Evolutionary conservation across 2,888 invertebrate genomes (phyloP), one percentile per base, ranked within the genome.

Genomic region (Drosophila paracracens): DNA sequence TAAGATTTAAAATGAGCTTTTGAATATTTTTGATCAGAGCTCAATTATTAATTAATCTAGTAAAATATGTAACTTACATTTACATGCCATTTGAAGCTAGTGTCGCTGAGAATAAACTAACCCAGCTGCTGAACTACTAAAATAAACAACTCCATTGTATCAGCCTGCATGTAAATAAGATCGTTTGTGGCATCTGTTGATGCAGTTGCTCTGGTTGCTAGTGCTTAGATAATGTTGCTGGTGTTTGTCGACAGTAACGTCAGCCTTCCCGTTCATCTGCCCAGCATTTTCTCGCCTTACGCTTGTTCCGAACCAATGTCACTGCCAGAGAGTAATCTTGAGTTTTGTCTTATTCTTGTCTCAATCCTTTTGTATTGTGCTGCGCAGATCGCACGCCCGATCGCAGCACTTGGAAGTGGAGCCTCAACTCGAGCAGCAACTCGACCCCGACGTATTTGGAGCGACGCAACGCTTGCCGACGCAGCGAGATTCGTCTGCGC

Each of bases 381-480:
- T 83, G 8, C 78, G 1, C 38, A 93, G 93, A 93, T 86, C 93
- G 93, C 57, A 92, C 93, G 8, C 91, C 92, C 10, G 93, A 93
- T 68, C 93, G 93, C 64, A 93, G 91, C 73, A 92, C 91, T n/a
- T 93, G 93, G 93, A 93, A 93, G 78, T 93, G 93, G 93, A 90
- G 91, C 38, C 83, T 91, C 13, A 88, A 92, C 96, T 97, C 97
- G 31, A 82, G 68, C 95, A 96, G 76, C 93, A 91, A 92, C 56
- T 96, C 97, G 33, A 97, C 98, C 0, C 98, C 98, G 0, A 98
- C 98, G 83, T 98, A 98, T 92, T 94, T 98, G 70, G 98, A 98
- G 91, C 96, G 97, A 80, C 94, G 98, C 35, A 97, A 97, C 91
- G 94, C 96, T 62, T 96, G 96, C 82, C 94, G 95, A 57, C 96